Evolutionary conservation across 2,113 vertebrate species (phyloP).

Genomic region (Epinephelus fuscoguttatus): DNA sequence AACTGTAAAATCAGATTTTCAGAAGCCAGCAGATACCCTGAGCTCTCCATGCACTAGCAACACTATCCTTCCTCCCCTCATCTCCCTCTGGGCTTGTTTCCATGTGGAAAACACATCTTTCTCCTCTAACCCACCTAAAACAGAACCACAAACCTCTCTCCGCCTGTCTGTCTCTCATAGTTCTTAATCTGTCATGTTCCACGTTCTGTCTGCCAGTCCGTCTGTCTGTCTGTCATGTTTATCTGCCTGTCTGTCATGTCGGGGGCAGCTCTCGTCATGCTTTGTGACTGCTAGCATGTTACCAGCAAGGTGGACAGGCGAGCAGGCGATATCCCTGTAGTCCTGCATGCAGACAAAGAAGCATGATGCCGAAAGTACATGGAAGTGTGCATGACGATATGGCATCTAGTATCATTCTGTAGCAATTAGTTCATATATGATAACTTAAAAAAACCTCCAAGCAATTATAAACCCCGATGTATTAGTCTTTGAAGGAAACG

Average conservation of each 20-base stretch:
- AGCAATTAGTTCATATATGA: too few relatives aligned
- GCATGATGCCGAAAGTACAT: slow-evolving; percentile 20
- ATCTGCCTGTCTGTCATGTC: slow-evolving; percentile 58
- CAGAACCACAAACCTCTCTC: slow-evolving; percentile 45
- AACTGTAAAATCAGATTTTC: slow-evolving; percentile 28
- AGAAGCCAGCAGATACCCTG: neutral
- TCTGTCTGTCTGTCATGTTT: slow-evolving; percentile 62
- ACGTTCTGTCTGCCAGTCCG: slow-evolving; percentile 38
- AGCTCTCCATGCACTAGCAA: slow-evolving; percentile 4
- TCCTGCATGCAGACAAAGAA: neutral
- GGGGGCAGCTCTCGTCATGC: slow-evolving; percentile 50
- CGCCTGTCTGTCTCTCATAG: slow-evolving; percentile 54
- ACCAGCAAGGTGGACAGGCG: slow-evolving; percentile 10
- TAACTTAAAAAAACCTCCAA: neutral
- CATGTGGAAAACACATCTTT: slow-evolving; percentile 37
- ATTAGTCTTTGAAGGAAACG: neutral
- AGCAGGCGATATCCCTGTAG: slow-evolving; percentile 13
- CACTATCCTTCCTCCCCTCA: neutral
- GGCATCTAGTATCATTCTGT: neutral
- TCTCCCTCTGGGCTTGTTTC: slow-evolving; percentile 43
- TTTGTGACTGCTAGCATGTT: slow-evolving; percentile 47
- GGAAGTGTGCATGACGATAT: neutral
- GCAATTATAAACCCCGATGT: neutral
- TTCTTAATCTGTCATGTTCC: slow-evolving; percentile 54
- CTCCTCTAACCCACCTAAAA: slow-evolving; percentile 41